phyloP scores from a whole-genome alignment of 1,140 invertebrate genomes.

The Hetaerina americana region DNA sequence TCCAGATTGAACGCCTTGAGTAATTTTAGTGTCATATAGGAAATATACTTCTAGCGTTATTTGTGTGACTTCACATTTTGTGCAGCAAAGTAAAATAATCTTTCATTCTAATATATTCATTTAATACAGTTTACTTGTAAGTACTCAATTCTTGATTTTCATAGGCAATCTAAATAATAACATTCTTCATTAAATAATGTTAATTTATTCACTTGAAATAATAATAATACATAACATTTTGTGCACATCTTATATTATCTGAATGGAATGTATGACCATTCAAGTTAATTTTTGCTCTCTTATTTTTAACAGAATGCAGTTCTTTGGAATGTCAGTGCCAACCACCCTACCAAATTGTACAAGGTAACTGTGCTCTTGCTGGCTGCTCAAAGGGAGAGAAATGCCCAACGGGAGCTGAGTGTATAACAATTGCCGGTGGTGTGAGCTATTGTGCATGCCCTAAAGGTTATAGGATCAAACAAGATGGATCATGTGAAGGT shows the following conservation, averaged over 20 bases:
- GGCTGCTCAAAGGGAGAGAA: conserved; percentile 62
- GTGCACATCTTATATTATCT: background rate
- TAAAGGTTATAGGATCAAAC: conserved; percentile 55
- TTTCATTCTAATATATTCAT: too few species aligned
- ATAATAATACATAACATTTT: background rate
- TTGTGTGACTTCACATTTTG: too few species aligned
- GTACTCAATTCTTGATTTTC: too few species aligned
- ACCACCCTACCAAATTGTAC: conserved; percentile 68
- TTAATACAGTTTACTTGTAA: too few species aligned
- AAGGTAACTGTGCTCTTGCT: conserved; percentile 63
- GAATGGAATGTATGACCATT: background rate
- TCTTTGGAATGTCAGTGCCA: conserved; percentile 74
- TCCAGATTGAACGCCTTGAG: too few species aligned
- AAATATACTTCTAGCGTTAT: too few species aligned
- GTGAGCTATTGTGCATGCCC: conserved; percentile 83
- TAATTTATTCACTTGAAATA: background rate
- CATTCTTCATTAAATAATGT: background rate
- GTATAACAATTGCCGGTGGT: conserved; percentile 75
- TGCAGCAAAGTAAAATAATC: too few species aligned
- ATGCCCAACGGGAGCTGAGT: conserved; percentile 71
- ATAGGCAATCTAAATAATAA: too few species aligned
- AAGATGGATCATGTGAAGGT: conserved; percentile 60
- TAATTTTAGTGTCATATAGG: too few species aligned
- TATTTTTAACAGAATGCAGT: conserved; percentile 46
- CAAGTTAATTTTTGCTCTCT: conserved; percentile 8